Base-by-base conservation (phyloP, 2,113 vertebrate genomes). In the Pyxicephalus adspersus region DNA sequence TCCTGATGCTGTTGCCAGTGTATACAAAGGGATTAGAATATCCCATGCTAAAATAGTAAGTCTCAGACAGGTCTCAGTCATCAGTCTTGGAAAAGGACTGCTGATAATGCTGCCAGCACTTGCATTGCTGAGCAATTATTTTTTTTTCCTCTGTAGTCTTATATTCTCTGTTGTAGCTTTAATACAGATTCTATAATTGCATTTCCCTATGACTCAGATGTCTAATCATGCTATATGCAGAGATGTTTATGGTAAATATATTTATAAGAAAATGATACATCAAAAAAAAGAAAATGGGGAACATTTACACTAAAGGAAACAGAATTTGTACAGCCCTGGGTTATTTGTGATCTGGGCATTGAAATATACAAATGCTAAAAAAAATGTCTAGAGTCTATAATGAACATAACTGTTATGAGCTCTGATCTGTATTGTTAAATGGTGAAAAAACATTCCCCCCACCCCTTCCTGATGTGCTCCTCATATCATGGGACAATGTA, bases 41-140 rank as follows among this genome's bases (percentile, higher is more conserved):
- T 23, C 20, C n/a, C 17, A 67, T 3, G 17, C 29, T 64, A 22
- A 78, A 67, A 52, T 58, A 18, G 64, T 77, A 55, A 57, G 52
- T 79, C 54, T 68, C 29, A 31, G 15, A 68, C 54, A 58, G 52
- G 68, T 68, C 64, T 67, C 76, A 79, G 63, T 77, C 75, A 77
- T 67, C 64, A 67, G 76, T 79, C 76, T 67, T 78, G 57, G 54
- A 20, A 78, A 79, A 68, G 76, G 57, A 66, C 64, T 79, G 76
- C 52, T 68, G 76, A 79, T 79, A 68, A 66, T 51, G 17, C 76
- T 68, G 64, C 29, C 31, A 79, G 52, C 19, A 29, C 64, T 34
- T 68, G 52, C 64, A 68, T 50, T 58, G 64, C 76, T 68, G n/a
- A 79, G 22, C 28, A 79, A 79, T 68, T 6, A 38, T 5, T 79